Percentiles rank a stretch among this genome's conserved stretches.
Evolutionary conservation across 2,888 invertebrate genomes (phyloP).

Genomic region (Plagodis dolabraria): DNA sequence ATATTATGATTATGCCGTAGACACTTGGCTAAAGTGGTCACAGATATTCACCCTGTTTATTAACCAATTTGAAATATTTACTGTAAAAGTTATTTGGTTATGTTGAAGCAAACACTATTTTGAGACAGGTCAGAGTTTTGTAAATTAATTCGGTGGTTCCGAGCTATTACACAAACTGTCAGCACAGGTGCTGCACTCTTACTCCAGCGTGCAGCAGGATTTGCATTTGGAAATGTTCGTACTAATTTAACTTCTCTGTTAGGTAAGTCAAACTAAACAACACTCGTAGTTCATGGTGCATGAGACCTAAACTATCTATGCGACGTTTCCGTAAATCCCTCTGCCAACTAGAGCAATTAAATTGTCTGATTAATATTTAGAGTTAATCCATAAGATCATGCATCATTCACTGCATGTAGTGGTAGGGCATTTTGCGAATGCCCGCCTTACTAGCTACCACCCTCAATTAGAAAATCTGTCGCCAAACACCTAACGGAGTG

Average conservation of each 20-base stretch:
- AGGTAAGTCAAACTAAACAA: slow-evolving; percentile 70
- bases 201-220: slow-evolving; percentile 63
- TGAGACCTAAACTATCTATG: slow-evolving; percentile 51
- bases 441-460: too few species aligned
- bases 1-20: too few species aligned
- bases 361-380: not conserved
- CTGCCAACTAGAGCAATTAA: slow-evolving; percentile 35
- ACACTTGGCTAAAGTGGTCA: too few species aligned
- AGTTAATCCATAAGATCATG: too few species aligned
- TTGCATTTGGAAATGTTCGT: slow-evolving; percentile 76
- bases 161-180: slow-evolving; percentile 81
- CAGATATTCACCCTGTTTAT: too few species aligned
- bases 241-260: slow-evolving; percentile 79
- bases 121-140: slow-evolving; percentile 76
- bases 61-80: too few species aligned
- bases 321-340: slow-evolving; percentile 29
- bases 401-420: too few species aligned
- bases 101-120: slow-evolving; percentile 62
- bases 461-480: too few species aligned
- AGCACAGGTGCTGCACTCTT: slow-evolving; percentile 74
- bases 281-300: slow-evolving; percentile 46
- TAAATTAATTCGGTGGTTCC: slow-evolving; percentile 80
- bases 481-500: too few species aligned
- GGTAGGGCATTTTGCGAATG: too few species aligned
- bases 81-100: not conserved